Percentiles rank a stretch among this genome's conserved stretches.
phyloP scores from a whole-genome alignment of 2,888 invertebrate genomes.

The Pasiphila rectangulata region DNA sequence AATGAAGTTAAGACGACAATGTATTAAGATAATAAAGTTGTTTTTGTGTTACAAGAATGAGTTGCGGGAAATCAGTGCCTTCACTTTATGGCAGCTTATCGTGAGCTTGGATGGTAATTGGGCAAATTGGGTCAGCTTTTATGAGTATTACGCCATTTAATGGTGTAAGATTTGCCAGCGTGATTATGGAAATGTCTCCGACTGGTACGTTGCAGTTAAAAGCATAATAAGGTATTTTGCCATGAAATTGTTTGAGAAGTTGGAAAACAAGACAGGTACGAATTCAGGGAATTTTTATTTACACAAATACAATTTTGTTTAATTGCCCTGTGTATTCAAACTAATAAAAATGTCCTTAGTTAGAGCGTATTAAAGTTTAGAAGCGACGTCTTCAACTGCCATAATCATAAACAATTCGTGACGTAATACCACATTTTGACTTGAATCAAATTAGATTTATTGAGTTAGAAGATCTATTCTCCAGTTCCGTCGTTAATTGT shows the following conservation, averaged over 20 bases:
- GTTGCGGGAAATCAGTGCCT: constrained; percentile 18
- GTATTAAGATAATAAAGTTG: background rate
- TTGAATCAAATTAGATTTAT: no score
- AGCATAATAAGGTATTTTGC: constrained; percentile 3
- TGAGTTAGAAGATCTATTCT: no score
- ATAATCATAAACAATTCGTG: no score
- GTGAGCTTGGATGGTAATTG: constrained; percentile 26
- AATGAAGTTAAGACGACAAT: background rate
- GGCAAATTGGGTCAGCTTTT: constrained; percentile 25
- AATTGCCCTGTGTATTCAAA: no score
- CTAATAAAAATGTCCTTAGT: no score
- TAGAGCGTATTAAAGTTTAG: no score
- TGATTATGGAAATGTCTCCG: constrained; percentile 29
- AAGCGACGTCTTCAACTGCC: no score
- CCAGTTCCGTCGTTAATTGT: no score
- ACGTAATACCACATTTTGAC: no score
- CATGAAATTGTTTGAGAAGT: constrained; percentile 9
- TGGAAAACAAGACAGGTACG: background rate
- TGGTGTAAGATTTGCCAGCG: constrained; percentile 32
- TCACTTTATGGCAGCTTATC: constrained; percentile 18
- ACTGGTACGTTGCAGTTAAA: constrained; percentile 23
- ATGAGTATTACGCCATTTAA: constrained; percentile 22
- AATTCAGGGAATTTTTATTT: background rate
- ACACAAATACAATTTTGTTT: no score
- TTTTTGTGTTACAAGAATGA: background rate